These are phyloP conservation scores for Callimico goeldii DNA, from an alignment of 2,797 vertebrate genomes.

Conservation along the genomic window DNA sequence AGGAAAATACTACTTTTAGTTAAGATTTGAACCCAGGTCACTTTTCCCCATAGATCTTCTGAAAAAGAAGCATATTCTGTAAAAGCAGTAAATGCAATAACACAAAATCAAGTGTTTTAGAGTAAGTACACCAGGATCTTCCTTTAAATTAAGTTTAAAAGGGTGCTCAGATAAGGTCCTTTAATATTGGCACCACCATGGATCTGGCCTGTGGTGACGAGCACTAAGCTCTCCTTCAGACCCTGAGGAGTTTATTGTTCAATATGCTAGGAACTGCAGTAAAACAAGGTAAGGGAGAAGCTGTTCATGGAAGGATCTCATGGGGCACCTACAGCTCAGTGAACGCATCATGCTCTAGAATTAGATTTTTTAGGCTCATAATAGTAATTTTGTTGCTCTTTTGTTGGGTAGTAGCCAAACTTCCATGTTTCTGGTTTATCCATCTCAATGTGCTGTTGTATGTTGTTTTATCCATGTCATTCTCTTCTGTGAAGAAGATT, in stretches of 20 bases:
- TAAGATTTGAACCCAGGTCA: not conserved
- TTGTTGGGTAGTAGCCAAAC: not conserved
- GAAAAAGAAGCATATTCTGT: not conserved
- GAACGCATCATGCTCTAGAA: not conserved
- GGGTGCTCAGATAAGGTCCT: not conserved
- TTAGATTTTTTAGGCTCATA: slow-evolving; percentile 3
- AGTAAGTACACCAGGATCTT: not conserved
- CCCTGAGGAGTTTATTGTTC: not conserved
- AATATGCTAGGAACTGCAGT: not conserved
- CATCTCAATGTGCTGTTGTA: not conserved
- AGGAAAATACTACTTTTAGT: not conserved
- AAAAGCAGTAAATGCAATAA: not conserved
- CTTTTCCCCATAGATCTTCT: not conserved
- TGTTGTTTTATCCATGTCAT: not conserved
- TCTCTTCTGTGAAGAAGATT: not conserved
- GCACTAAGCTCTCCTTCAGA: not conserved
- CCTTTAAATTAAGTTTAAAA: not conserved
- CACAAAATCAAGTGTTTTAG: not conserved
- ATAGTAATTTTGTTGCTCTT: not conserved
- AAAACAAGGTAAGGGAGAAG: not conserved
- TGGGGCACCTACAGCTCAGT: not conserved
- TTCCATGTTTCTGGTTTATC: not conserved
- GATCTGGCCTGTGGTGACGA: not conserved
- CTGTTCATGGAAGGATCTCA: not conserved
- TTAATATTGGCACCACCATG: not conserved